Evolutionary conservation across 1,140 invertebrate genomes (phyloP), one percentile per base, ranked within the genome.

Genomic region (Tetramorium simillimum): DNA sequence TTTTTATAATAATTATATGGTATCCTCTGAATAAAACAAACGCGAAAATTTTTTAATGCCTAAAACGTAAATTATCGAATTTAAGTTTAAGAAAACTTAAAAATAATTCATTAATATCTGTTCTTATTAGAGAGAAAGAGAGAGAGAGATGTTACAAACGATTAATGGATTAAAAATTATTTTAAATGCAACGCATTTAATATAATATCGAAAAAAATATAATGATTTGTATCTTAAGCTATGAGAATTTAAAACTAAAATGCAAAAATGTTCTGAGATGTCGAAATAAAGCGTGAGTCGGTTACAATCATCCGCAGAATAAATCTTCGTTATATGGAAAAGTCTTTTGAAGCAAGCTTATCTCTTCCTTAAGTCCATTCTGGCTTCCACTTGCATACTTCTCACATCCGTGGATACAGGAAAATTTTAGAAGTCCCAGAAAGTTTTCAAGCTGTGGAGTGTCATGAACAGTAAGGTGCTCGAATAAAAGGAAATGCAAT

Each of bases 301-400:
- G 24, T 60, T 58, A 84, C 69, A 43, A 28, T 73, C 56, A 69
- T 84, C 40, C 14, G 40, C 16, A n/a, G 24, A 62, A 84, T 84
- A 84, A 84, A 73, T 84, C 80, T 84, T 75, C 56, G 69, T 84
- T 84, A 49, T 46, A 12, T 40, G 24, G 5, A 10, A 18, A 70
- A 75, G 69, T 73, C 69, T 84, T 84, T 84, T 60, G 80, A 84
- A 62, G 69, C 69, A 46, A 84, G 80, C 53, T 84, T 84, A 84
- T 84, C 69, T 84, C 24, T 62, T 75, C n/a, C 53, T 37, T 75
- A 75, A 84, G 40, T 73, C 80, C n/a, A 75, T 60, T 84, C 40
- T 58, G 24, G 16, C 53, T 73, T 84, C 69, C 12, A 21, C 53
- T 84, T 60, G 40, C 69, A 62, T 84, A 84, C 40, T 84, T 18